Base-by-base conservation (phyloP, 2,888 invertebrate genomes). In the Zele albiditarsus region DNA sequence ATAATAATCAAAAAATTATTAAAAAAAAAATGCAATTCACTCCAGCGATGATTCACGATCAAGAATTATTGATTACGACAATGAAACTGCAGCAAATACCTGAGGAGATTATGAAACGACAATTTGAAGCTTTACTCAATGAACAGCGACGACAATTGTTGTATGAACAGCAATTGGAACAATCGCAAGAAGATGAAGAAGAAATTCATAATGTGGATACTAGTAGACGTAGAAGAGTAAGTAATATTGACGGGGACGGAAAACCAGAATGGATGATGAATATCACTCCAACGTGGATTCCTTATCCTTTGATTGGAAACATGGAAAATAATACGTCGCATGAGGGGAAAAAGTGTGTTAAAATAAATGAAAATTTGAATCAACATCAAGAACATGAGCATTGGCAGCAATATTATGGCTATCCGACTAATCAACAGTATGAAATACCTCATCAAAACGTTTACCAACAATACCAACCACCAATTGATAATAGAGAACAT, bases 251-350 rank as follows among this genome's bases (percentile, higher is more conserved):
- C 4, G 76, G 77, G 10, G 83, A 85, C 27, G 84, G 82, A n/a
- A 86, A 86, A 60, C 86, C 87, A 0, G 85, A 87, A 25, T 87
- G 86, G 86, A 87, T 87, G 87, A n/a, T 79, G 16, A 84, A 84
- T 20, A 80, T 87, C 8, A 86, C 87, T 0, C 87, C 87, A 2
- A 79, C 84, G 0, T 80, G 84, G 12, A 77, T 84, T 27, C 80
- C 86, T 23, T 84, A 85, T 53, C 60, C 76, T 23, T 78, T 76
- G 38, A 49, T 79, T 10, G 81, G 79, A 46, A 77, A 78, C 67
- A 74, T 80, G 71, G 70, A 75, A 20, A 27, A 63, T 4, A 60
- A 73, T 28, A 25, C 23, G 27, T 67, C 65, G 46, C 14, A 20
- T 12, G 68, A 73, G 53, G 62, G 66, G 10, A 57, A 25, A 27